phyloP scores from a whole-genome alignment of 2,888 invertebrate species.

The Dascillus cervinus region DNA sequence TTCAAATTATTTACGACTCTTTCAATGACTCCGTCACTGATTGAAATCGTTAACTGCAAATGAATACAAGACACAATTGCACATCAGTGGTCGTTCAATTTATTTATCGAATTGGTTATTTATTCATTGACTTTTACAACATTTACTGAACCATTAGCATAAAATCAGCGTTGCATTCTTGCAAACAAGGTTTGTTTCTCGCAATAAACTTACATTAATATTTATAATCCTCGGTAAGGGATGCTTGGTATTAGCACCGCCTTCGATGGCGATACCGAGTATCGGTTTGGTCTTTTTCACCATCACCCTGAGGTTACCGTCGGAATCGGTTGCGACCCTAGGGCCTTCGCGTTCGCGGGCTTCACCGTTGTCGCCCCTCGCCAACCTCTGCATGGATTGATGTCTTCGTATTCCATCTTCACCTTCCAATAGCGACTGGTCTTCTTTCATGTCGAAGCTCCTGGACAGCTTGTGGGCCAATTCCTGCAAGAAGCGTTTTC shows the following conservation, averaged over 20 bases:
- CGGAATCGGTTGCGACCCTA: slow-evolving; percentile 74
- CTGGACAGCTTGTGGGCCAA: slow-evolving; percentile 79
- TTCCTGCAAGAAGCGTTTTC: slow-evolving; percentile 64
- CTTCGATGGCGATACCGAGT: slow-evolving; percentile 94
- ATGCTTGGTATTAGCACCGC: slow-evolving; percentile 93
- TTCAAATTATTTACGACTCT: no score
- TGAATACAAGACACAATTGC: no score
- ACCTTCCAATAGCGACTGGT: slow-evolving; percentile 63
- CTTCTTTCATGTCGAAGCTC: slow-evolving; percentile 85
- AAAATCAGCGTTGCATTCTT: no score
- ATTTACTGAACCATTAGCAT: no score
- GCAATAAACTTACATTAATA: slow-evolving; percentile 73
- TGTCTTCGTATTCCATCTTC: slow-evolving; percentile 59
- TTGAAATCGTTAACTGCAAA: no score
- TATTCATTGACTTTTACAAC: no score
- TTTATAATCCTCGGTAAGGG: slow-evolving; percentile 92
- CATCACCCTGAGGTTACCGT: slow-evolving; percentile 80
- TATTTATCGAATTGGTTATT: no score
- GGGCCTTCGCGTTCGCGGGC: slow-evolving; percentile 43
- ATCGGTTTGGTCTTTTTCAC: slow-evolving; percentile 92
- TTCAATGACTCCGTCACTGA: no score
- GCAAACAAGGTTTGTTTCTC: no score
- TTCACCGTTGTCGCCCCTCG: slow-evolving; percentile 48
- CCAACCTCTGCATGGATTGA: slow-evolving; percentile 69
- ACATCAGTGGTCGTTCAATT: no score